Conservation (phyloP, 2,113 vertebrate species). For the Saccopteryx leptura region DNA sequence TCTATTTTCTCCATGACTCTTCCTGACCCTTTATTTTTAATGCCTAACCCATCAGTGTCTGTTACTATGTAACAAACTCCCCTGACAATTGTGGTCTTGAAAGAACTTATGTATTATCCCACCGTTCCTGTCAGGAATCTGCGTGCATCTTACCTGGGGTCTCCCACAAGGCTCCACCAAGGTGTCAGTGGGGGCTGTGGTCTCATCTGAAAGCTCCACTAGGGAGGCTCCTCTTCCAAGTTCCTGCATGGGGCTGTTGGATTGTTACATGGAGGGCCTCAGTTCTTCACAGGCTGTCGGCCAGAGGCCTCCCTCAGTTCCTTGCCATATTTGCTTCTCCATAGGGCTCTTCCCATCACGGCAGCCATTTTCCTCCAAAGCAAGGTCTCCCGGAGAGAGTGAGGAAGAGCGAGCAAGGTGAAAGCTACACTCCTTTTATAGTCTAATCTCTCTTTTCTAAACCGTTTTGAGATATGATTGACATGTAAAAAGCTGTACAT, state of each 20-base stretch:
- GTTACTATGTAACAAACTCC: not conserved
- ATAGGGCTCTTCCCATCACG: not conserved
- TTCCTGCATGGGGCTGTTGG: accelerated
- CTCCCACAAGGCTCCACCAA: not conserved
- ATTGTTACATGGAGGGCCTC: not conserved
- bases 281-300: not conserved
- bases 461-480: not conserved
- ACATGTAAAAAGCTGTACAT: not conserved
- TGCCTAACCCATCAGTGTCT: not conserved
- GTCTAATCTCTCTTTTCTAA: not conserved
- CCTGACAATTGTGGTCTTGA: not conserved
- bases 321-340: not conserved
- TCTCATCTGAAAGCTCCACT: not conserved
- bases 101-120: not conserved
- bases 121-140: not conserved
- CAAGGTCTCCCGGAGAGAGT: not conserved
- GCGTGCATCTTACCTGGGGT: too few relatives aligned
- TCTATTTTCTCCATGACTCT: not conserved
- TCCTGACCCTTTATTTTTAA: not conserved
- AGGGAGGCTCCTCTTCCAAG: not conserved
- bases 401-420: not conserved
- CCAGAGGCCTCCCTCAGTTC: not conserved
- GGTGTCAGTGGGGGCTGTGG: not conserved
- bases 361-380: not conserved
- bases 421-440: not conserved